Evolutionary conservation across 1,140 invertebrate genomes (phyloP).

Genomic region (Atta cephalotes): DNA sequence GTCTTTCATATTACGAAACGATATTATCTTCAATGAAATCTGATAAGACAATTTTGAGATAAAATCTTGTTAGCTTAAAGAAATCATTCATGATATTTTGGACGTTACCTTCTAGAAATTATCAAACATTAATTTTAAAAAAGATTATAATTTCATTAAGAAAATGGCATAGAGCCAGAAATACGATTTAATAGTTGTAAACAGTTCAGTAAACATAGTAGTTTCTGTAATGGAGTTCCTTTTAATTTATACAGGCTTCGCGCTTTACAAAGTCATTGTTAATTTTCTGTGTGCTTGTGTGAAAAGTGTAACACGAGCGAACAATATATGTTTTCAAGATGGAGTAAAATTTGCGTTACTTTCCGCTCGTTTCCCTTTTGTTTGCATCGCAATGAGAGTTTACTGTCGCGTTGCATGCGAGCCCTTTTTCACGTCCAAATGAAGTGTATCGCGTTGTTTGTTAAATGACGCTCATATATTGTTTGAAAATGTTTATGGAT

Average conservation of each 20-base stretch:
- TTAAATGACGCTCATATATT: constrained; percentile 16
- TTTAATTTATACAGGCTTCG: constrained; percentile 2
- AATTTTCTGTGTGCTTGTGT: not conserved
- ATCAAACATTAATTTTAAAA: not conserved
- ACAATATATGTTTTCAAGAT: constrained; percentile 5
- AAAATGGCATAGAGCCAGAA: not conserved
- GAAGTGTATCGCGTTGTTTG: constrained; percentile 14
- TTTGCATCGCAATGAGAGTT: constrained; percentile 32
- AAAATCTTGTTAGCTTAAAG: not conserved
- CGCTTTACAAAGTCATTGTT: constrained; percentile 21
- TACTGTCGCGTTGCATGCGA: constrained; percentile 21
- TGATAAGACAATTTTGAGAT: too few species aligned
- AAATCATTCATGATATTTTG: not conserved
- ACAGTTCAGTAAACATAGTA: constrained; percentile 10
- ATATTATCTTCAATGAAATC: not conserved
- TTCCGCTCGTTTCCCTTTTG: not conserved
- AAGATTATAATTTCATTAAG: not conserved
- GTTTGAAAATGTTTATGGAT: constrained; percentile 24
- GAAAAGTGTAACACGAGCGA: constrained; percentile 20
- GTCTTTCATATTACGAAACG: not conserved
- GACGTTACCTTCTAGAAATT: not conserved
- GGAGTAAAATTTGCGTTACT: constrained; percentile 27
- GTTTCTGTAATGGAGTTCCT: constrained; percentile 2
- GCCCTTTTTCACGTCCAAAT: not conserved
- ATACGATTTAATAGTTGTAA: not conserved